Evolutionary conservation across 2,113 vertebrate species (phyloP).

Genomic region (Rhegmatorhina hoffmannsi): DNA sequence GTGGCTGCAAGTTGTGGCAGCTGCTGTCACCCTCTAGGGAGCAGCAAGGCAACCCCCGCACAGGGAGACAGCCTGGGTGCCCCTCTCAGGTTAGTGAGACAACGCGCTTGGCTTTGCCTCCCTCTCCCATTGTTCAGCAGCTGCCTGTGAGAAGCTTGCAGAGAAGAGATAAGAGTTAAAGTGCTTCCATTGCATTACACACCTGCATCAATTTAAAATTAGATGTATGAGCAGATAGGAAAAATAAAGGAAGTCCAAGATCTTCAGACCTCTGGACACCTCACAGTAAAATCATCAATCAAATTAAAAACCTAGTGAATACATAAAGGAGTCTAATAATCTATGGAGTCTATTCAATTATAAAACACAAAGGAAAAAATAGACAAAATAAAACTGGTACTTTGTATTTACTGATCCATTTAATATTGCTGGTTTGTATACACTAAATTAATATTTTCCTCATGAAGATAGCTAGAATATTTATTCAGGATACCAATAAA

Average conservation of each 20-base stretch:
- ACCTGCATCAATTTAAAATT: not conserved
- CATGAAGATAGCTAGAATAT: not conserved
- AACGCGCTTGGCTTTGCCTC: not conserved
- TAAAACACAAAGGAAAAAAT: not conserved
- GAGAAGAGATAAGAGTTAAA: not conserved
- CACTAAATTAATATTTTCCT: constrained; percentile 9
- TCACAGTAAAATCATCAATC: not conserved
- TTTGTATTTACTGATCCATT: not conserved
- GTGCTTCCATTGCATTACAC: not conserved
- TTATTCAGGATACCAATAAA: not conserved
- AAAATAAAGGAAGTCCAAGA: not conserved
- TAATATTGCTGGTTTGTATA: not conserved
- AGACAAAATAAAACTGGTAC: not conserved
- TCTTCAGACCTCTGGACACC: not conserved
- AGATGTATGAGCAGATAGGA: not conserved
- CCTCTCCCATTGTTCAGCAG: not conserved
- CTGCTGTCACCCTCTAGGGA: not conserved
- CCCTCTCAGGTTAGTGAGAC: not conserved
- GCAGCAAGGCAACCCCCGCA: not conserved
- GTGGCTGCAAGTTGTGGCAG: not conserved
- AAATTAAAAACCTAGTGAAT: not conserved
- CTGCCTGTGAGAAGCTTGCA: accelerated
- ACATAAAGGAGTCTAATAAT: not conserved
- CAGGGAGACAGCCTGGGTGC: accelerated
- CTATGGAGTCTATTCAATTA: not conserved